Evolutionary conservation across 2,888 invertebrate species (phyloP).

Genomic region (Rhopalosiphum nymphaeae): DNA sequence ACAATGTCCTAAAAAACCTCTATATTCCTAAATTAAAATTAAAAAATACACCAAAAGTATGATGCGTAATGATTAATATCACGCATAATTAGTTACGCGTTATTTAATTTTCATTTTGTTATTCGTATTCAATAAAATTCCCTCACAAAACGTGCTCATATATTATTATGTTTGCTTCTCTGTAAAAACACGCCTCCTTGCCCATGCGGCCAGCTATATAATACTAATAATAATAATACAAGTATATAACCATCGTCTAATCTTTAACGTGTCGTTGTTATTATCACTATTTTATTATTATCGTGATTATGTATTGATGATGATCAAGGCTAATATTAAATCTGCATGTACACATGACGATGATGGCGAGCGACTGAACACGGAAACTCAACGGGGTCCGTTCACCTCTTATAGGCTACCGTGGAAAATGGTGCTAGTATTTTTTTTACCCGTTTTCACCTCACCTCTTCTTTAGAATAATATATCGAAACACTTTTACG

Average conservation of each 20-base stretch:
- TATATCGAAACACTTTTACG: conserved; percentile 25
- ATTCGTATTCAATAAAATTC: conserved; percentile 25
- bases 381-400: conserved; percentile 47
- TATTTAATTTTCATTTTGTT: conserved; percentile 32
- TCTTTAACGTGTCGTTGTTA: conserved; percentile 26
- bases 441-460: conserved; percentile 20
- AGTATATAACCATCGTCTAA: conserved; percentile 14
- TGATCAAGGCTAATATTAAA: conserved; percentile 50
- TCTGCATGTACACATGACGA: conserved; percentile 48
- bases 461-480: background rate
- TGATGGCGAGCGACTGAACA: conserved; percentile 9
- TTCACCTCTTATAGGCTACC: conserved; percentile 55
- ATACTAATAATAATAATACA: background rate
- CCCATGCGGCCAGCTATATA: background rate
- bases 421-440: conserved; percentile 48
- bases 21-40: background rate
- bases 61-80: background rate
- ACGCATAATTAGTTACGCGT: conserved; percentile 37
- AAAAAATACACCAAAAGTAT: background rate
- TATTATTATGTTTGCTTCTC: conserved; percentile 42
- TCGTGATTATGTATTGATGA: conserved; percentile 50
- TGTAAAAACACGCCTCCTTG: conserved; percentile 15
- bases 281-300: conserved; percentile 40
- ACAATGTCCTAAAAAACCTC: background rate
- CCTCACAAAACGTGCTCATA: conserved; percentile 33